Conservation (phyloP, 2,113 vertebrate genomes). For the Ammodytes marinus region DNA sequence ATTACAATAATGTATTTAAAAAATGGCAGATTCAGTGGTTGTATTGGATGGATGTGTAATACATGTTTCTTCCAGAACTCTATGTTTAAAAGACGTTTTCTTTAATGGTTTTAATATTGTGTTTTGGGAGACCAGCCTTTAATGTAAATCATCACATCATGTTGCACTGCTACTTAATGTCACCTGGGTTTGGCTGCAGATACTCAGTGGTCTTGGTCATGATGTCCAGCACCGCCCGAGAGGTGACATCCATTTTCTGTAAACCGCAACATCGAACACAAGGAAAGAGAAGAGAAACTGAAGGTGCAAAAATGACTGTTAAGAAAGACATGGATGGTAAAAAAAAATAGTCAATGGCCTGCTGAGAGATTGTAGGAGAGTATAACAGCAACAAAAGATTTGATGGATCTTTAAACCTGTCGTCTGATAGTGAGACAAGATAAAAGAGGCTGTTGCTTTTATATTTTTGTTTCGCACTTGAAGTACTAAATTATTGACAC, state of each 20-base stretch:
- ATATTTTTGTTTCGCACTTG: too few relatives aligned
- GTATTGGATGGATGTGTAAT: not conserved
- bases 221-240: constrained; percentile 96
- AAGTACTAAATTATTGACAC: not conserved
- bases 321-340: not conserved
- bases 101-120: not conserved
- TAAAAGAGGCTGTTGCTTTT: constrained; percentile 33
- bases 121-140: not conserved
- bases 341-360: not conserved
- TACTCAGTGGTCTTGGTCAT: constrained; percentile 98
- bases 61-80: too few relatives aligned
- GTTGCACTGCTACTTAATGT: not conserved
- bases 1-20: not conserved
- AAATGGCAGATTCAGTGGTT: not conserved
- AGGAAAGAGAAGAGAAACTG: not conserved
- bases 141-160: not conserved
- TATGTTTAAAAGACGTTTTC: not conserved
- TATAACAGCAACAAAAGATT: not conserved
- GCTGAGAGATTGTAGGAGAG: not conserved
- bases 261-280: constrained; percentile 38
- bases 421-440: not conserved
- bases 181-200: constrained; percentile 99
- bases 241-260: constrained; percentile 95
- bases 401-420: not conserved
- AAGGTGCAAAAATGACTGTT: not conserved